A percentile compares a stretch with the other conserved stretches of the same genome.
Conservation (phyloP, 2,113 vertebrate species). For the Ptyas mucosa region DNA sequence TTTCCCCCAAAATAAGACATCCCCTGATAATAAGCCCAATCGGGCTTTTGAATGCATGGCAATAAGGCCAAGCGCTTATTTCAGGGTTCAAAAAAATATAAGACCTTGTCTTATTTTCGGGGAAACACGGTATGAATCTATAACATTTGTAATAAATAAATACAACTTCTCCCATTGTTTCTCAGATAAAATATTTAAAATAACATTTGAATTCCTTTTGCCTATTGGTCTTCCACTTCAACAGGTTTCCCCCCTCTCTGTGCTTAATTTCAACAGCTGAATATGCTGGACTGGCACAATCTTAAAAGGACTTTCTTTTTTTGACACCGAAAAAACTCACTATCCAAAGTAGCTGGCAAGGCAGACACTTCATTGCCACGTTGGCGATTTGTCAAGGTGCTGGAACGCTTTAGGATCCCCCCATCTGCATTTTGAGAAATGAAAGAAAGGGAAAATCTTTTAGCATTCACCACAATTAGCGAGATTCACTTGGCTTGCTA, state of each 20-base stretch:
- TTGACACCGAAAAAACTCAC: constrained; percentile 65
- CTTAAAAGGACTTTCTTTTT: no score
- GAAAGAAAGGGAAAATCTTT: background rate
- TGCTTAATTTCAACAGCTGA: background rate
- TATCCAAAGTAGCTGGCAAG: constrained; percentile 86
- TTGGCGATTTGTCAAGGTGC: constrained; percentile 91
- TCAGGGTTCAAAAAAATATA: no score
- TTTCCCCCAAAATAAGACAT: no score
- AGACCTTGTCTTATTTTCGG: no score
- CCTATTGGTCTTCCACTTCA: background rate
- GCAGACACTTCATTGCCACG: constrained; percentile 90
- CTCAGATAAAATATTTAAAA: background rate
- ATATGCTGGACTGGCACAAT: background rate
- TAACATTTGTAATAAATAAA: background rate
- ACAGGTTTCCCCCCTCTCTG: background rate
- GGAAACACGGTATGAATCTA: background rate
- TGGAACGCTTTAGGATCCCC: constrained; percentile 77
- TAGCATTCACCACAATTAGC: background rate
- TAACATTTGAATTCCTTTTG: background rate
- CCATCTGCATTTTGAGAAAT: constrained; percentile 40
- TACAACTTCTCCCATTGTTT: background rate
- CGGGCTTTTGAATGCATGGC: no score
- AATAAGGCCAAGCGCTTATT: no score
- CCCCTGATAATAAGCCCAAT: no score
- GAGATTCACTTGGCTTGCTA: background rate